These are phyloP conservation scores for Eupithecia centaureata DNA, from an alignment of 2,888 invertebrate species.

Conservation along the genomic window DNA sequence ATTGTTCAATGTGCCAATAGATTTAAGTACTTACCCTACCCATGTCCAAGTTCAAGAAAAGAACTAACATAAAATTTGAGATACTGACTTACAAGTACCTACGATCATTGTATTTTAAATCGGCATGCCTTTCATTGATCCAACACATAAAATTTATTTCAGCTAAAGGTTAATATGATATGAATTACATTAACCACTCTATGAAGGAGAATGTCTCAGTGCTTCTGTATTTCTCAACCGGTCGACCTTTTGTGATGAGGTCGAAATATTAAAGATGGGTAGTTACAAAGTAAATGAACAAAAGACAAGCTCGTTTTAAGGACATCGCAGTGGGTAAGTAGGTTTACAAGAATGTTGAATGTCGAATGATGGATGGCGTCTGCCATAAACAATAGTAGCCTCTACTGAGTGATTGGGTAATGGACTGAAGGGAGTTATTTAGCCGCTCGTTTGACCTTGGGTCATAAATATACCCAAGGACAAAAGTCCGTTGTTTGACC, in stretches of 20 bases:
- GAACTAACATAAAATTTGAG: too few relatives aligned
- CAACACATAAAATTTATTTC: slow-evolving; percentile 31
- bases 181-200: slow-evolving; percentile 45
- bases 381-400: slow-evolving; percentile 13
- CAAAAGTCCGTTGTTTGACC: too few relatives aligned
- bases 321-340: slow-evolving; percentile 38
- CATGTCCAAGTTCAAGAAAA: too few relatives aligned
- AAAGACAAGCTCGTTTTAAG: slow-evolving; percentile 42
- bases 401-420: slow-evolving; percentile 14
- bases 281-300: slow-evolving; percentile 46
- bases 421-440: slow-evolving; percentile 11
- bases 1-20: not conserved
- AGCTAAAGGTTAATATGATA: slow-evolving; percentile 44
- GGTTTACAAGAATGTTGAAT: slow-evolving; percentile 31
- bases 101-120: not conserved
- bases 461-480: too few relatives aligned
- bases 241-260: slow-evolving; percentile 48
- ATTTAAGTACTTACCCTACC: too few relatives aligned
- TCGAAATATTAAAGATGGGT: slow-evolving; percentile 48
- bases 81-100: too few relatives aligned
- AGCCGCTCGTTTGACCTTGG: too few relatives aligned
- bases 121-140: not conserved
- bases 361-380: slow-evolving; percentile 28
- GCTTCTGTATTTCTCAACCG: slow-evolving; percentile 45
- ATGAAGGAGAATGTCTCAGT: slow-evolving; percentile 45